phyloP scores from a whole-genome alignment of 2,888 invertebrate species.

The Diarsia rubi region DNA sequence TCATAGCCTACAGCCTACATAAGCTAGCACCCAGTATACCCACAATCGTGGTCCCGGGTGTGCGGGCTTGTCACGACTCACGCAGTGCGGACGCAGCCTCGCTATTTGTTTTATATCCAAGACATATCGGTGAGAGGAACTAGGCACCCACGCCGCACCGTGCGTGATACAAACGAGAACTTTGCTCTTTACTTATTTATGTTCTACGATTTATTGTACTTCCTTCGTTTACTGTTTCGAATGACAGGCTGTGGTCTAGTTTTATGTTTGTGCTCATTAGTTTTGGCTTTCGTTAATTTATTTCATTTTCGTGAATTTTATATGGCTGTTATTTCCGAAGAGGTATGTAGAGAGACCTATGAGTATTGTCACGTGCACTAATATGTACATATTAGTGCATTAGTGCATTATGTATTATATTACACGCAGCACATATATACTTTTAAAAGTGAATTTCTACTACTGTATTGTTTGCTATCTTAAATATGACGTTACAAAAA shows the following conservation, averaged over 20 bases:
- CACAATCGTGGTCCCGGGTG: slow-evolving; percentile 61
- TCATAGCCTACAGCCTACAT: slow-evolving; percentile 41
- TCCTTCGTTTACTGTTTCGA: slow-evolving; percentile 40
- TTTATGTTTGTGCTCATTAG: slow-evolving; percentile 21
- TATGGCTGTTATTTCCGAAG: neutral
- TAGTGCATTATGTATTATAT: too few relatives aligned
- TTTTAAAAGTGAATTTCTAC: too few relatives aligned
- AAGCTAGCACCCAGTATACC: slow-evolving; percentile 42
- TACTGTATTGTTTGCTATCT: too few relatives aligned
- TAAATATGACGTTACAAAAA: too few relatives aligned
- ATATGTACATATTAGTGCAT: too few relatives aligned
- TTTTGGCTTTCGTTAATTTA: neutral
- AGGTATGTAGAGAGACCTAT: neutral
- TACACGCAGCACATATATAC: too few relatives aligned
- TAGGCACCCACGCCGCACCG: slow-evolving; percentile 67
- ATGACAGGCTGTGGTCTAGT: slow-evolving; percentile 41
- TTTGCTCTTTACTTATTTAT: slow-evolving; percentile 69
- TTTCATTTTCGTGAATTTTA: neutral
- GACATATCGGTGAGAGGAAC: slow-evolving; percentile 72
- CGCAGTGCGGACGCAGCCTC: slow-evolving; percentile 73
- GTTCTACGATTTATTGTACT: slow-evolving; percentile 67
- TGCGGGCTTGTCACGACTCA: slow-evolving; percentile 79
- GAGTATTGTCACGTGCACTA: too few relatives aligned
- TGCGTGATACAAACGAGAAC: slow-evolving; percentile 67
- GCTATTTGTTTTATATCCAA: slow-evolving; percentile 74